Base-by-base conservation (phyloP, 2,888 invertebrate species). In the Pachymerium ferrugineum region DNA sequence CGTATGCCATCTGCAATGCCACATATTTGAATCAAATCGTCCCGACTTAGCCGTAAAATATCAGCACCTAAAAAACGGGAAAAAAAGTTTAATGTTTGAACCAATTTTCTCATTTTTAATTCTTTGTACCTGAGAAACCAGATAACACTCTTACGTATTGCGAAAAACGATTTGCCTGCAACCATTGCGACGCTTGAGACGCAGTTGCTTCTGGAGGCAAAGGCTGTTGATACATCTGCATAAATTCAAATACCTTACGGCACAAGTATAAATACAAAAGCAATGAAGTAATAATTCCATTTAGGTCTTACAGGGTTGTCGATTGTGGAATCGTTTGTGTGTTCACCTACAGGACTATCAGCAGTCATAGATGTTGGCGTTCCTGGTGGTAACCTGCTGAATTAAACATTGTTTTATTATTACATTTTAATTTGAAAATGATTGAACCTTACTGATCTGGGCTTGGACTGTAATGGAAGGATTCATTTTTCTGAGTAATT, bases 1-100 rank as follows among this genome's bases (percentile, higher is more conserved):
- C 97, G 88, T 75, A 97, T 96, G 3, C 97, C 97, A 82, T 97
- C 96, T 38, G 94, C 92, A 75, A 95, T 85, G 0, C 96, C 96
- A 82, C 95, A 96, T 75, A 97, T 94, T 84, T 96, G 93, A 74
- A 96, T 93, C 47, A 97, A 86, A 83, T 97, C 97, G 76, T 95
- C 94, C 67, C 94, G 88, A 0, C 92, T 90, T 82, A 97, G 85
- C 82, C 94, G 89, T 78, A 97, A 85, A 80, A 97, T 87, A 84
- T 97, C 97, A 22, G 92, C 87, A 19, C 93, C 77, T 76, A 33
- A 25, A 67, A 19, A 70, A 28, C 29, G 4, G 70, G 70, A 70
- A 28, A 54, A 70, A 68, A 68, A 70, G 31, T 16, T 28, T 30
- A 25, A 30, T 30, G 31, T 70, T 70, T 12, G 8, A n/a, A 14